phyloP scores from a whole-genome alignment of 2,797 vertebrate species.

The Etheostoma perlongum region DNA sequence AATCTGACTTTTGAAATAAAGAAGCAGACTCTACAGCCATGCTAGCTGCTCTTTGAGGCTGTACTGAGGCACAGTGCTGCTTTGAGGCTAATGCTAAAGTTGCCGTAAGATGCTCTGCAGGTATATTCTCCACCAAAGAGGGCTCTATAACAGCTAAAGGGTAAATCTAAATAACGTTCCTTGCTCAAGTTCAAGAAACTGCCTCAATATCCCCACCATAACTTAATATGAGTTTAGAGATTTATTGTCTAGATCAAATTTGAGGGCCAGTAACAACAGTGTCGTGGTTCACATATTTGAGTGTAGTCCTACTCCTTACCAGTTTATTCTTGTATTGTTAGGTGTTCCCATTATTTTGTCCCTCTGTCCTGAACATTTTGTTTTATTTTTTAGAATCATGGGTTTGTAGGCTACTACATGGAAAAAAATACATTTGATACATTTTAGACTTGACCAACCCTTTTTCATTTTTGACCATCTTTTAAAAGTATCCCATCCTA shows the following conservation, averaged over 20 bases:
- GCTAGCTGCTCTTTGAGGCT: background rate
- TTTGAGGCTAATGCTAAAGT: background rate
- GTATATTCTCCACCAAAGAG: no score
- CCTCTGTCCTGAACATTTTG: background rate
- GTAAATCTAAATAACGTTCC: background rate
- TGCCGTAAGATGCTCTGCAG: background rate
- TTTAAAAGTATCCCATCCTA: background rate
- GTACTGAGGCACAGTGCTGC: background rate
- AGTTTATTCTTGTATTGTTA: background rate
- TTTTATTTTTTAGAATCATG: background rate
- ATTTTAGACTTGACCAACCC: background rate
- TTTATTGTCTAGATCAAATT: no score
- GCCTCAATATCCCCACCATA: no score
- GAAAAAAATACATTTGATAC: background rate
- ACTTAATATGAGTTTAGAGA: no score
- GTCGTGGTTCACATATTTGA: constrained; percentile 1
- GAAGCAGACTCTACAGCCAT: background rate
- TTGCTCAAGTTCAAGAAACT: background rate
- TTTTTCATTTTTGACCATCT: background rate
- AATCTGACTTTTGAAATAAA: background rate
- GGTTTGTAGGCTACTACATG: background rate
- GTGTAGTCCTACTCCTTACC: background rate
- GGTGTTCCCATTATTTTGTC: constrained; percentile 2
- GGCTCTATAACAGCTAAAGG: background rate
- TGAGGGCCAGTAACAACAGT: no score